These are phyloP conservation scores for Sebastolobus alascanus DNA, from an alignment of 2,797 vertebrate genomes.

Conservation along the genomic window DNA sequence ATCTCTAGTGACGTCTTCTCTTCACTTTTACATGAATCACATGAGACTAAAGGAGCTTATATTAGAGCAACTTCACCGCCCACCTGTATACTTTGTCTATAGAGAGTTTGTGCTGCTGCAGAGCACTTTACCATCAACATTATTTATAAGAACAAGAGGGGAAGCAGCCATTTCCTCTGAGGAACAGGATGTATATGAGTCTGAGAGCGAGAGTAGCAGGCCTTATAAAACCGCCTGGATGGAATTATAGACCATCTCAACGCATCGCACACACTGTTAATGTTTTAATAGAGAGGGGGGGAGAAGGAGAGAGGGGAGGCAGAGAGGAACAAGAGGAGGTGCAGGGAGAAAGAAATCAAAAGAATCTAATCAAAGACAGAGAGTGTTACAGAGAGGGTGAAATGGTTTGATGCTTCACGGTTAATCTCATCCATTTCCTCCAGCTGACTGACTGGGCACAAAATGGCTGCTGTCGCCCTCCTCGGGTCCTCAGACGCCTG, in stretches of 20 bases:
- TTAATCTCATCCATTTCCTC: conserved; percentile 26
- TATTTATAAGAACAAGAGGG: conserved; percentile 69
- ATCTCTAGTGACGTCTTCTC: not conserved
- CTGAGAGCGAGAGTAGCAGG: conserved; percentile 17
- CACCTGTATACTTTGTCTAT: not conserved
- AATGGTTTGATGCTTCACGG: not conserved
- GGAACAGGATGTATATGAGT: conserved; percentile 65
- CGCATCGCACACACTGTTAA: conserved; percentile 31
- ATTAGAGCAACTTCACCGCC: not conserved
- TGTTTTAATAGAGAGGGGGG: conserved; percentile 48
- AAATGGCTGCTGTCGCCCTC: conserved; percentile 9
- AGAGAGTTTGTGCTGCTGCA: conserved; percentile 28
- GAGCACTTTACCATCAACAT: conserved; percentile 69
- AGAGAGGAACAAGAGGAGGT: too few species aligned
- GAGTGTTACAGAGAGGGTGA: not conserved
- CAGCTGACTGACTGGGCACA: not conserved
- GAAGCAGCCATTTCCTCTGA: conserved; percentile 68
- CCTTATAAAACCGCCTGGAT: conserved; percentile 47
- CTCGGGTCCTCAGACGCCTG: not conserved
- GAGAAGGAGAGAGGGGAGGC: not conserved
- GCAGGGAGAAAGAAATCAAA: not conserved
- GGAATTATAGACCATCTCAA: conserved; percentile 51
- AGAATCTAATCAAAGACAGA: conserved; percentile 5
- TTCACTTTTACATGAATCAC: not conserved
- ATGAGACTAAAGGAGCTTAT: not conserved